Evolutionary conservation across 2,888 invertebrate species (phyloP).

Genomic region (Lymantria dispar): DNA sequence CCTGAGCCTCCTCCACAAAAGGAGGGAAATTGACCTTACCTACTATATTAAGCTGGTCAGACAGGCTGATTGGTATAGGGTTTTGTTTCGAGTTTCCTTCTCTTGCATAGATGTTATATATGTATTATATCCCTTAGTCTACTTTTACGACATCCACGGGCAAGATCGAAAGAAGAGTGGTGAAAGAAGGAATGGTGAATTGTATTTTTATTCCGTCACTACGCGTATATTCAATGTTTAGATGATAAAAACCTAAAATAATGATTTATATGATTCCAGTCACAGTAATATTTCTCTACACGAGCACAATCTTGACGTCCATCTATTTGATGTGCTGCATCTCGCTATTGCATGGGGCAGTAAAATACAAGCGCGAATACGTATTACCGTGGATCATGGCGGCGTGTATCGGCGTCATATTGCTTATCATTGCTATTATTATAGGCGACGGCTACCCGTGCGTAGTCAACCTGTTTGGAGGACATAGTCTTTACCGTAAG

Average conservation of each 20-base stretch:
- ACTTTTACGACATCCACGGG: no score
- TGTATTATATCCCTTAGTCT: no score
- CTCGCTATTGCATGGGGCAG: constrained; percentile 72
- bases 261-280: constrained; percentile 40
- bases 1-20: no score
- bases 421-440: constrained; percentile 57
- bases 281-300: constrained; percentile 72
- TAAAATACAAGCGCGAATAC: constrained; percentile 71
- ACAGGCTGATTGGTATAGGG: no score
- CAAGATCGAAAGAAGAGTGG: no score
- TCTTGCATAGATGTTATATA: no score
- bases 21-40: no score
- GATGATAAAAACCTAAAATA: not conserved
- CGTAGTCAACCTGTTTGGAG: constrained; percentile 67
- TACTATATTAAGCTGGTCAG: no score
- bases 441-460: constrained; percentile 66
- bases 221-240: not conserved
- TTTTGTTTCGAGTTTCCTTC: no score
- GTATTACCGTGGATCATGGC: constrained; percentile 74
- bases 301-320: constrained; percentile 68
- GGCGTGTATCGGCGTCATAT: constrained; percentile 60
- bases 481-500: constrained; percentile 74
- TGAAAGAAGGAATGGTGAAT: no score
- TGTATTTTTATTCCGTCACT: not conserved
- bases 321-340: constrained; percentile 76